These are phyloP conservation scores for Circaetus cinerascens DNA, from an alignment of 2,113 vertebrate genomes.

Conservation along the genomic window DNA sequence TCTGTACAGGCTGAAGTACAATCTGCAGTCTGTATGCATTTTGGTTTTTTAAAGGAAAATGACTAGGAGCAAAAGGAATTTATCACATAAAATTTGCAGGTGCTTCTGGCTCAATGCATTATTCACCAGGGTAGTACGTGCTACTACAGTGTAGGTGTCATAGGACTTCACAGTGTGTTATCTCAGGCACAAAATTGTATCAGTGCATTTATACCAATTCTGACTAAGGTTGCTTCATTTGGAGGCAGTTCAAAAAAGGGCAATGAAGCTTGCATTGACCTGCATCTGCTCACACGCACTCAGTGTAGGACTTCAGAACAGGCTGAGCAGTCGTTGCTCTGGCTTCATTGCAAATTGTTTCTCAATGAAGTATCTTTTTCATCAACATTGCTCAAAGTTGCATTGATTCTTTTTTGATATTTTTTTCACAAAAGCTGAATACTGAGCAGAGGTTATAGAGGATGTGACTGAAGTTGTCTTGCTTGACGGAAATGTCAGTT, in stretches of 20 bases:
- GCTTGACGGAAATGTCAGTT: background rate
- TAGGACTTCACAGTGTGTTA: background rate
- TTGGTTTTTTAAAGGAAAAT: background rate
- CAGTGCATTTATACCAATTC: fast-evolving
- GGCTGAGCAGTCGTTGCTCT: fast-evolving
- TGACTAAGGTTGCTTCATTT: background rate
- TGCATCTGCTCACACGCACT: background rate
- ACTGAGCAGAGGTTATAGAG: background rate
- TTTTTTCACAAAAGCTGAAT: background rate
- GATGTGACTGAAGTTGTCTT: background rate
- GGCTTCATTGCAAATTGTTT: background rate
- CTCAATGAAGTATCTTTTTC: fast-evolving
- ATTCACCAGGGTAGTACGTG: background rate
- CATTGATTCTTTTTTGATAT: background rate
- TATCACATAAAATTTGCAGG: background rate
- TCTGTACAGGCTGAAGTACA: background rate
- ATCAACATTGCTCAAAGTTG: background rate
- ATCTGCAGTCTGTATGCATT: background rate
- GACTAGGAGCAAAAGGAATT: background rate
- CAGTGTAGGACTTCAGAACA: fast-evolving
- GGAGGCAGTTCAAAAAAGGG: background rate
- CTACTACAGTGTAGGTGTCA: background rate
- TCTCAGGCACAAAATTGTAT: background rate
- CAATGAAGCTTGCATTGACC: background rate
- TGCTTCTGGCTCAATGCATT: background rate